phyloP scores from a whole-genome alignment of 2,113 vertebrate genomes.

The Malurus cyaneus region DNA sequence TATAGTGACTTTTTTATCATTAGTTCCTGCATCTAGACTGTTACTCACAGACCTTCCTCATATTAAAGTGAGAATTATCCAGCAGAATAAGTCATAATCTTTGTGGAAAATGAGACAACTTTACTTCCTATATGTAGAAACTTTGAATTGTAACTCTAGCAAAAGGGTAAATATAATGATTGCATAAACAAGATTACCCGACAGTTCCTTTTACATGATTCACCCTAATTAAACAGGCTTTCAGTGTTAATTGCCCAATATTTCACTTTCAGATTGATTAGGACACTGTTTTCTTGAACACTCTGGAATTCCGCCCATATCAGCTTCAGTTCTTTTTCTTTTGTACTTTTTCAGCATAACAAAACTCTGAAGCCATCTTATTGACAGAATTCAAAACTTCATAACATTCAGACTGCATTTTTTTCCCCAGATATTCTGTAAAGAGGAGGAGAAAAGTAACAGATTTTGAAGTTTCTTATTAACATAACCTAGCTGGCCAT shows the following conservation, averaged over 20 bases:
- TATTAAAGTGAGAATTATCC: background rate
- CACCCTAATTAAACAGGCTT: background rate
- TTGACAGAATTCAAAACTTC: background rate
- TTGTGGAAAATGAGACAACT: background rate
- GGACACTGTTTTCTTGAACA: background rate
- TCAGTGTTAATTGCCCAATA: conserved; percentile 20
- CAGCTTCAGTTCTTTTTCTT: background rate
- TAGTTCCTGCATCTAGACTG: background rate
- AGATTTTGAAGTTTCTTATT: background rate
- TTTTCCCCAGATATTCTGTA: background rate
- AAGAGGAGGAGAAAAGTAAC: background rate
- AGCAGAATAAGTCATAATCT: background rate
- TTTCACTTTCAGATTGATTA: conserved; percentile 1
- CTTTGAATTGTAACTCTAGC: background rate
- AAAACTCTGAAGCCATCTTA: background rate
- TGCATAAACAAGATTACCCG: background rate
- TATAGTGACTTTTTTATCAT: background rate
- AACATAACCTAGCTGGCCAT: background rate
- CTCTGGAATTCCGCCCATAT: background rate
- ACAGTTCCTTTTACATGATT: background rate
- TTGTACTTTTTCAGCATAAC: background rate
- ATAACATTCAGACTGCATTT: background rate
- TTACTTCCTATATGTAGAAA: background rate
- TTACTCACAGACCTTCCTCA: background rate
- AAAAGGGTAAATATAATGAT: background rate